Evolutionary conservation across 2,797 vertebrate genomes (phyloP), one percentile per base, ranked within the genome.

Genomic region (Manis crassicaudata): DNA sequence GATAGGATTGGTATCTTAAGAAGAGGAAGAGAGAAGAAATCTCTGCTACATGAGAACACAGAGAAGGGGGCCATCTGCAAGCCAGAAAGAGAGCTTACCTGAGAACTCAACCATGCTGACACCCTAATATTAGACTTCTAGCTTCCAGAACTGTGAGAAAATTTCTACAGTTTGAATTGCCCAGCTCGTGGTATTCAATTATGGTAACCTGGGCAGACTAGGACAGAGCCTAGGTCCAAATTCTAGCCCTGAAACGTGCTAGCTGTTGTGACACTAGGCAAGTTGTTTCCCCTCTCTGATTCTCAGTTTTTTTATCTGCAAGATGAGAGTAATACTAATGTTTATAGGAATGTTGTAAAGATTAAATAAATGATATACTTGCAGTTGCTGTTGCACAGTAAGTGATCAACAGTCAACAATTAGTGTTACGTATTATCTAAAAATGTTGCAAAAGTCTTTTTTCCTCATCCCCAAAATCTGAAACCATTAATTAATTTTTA

Each of bases 401-500:
- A 81, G 27, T 43, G 29, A 81, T 29, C 9, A 23, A 58, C 6
- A 68, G 76, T 77, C 56, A 32, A 56, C 25, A 73, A 76, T 68
- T 85, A 46, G 29, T 60, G 37, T 35, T 14, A 52, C 52, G 70
- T 88, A 70, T 73, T 88, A 88, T n/a, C n/a, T 86, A 16, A 96
- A 88, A 37, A 13, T 80, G 21, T 82, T 23, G 50, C 27, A 58
- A 35, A 79, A 92, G 37, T 0, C 40, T 58, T 75, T 65, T n/a
- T 4, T 35, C 6, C 13, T 12, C 46, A 46, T 46, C 52, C 27
- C 10, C 14, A 68, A 82, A 43, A 73, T 32, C 43, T 23, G 12
- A 94, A 95, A 84, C 20, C 16, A 50, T 35, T 89, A 67, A n/a
- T 91, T 68, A 70, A 43, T 63, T n/a, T 76, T 92, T 70, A 20